Base-by-base conservation (phyloP, 2,888 invertebrate species). In the Clistopyga incitator region DNA sequence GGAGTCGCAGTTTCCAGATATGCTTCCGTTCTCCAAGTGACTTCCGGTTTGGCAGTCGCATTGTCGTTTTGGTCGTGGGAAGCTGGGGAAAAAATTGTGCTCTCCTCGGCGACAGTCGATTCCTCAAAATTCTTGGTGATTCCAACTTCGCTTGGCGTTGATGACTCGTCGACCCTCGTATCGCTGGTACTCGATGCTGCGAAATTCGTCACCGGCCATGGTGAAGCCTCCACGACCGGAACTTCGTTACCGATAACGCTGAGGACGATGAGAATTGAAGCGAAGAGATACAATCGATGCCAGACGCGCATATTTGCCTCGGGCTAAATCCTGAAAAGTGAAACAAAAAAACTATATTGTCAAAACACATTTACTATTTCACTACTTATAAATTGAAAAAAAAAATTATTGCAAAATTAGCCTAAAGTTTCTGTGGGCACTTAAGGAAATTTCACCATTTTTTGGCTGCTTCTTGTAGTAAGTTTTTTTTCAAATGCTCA, bases 181-280 rank as follows among this genome's bases (percentile, higher is more conserved):
- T 61, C 74, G 50, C 8, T 71, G 45, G 71, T 10, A 34, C 18
- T 64, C 45, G 64, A 54, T 3, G 54, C 20, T 15, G 34, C 8
- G 20, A 38, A 4, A 47, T 42, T 70, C 47, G 52, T 52, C 18
- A 61, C 11, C 34, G 56, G 25, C 81, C 68, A 78, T 64, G n/a
- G n/a, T 34, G 79, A 29, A 45, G 34, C 6, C 45, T 81, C 59
- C 13, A 38, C 54, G 13, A 68, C 54, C 56, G 75, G 70, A 65
- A 56, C 20, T 52, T 25, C 78, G 72, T 52, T 34, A 42, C 65
- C 70, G 64, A 84, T 47, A 13, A 54, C 78, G 68, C 83, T 67
- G 6, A 79, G 50, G 56, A 79, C 50, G 67, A 23, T 45, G 34
- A 83, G 6, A 34, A 71, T 13, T 61, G 45, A 45, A 18, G 67